Evolutionary conservation across 1,140 invertebrate genomes (phyloP).

Genomic region (Asobara japonica): DNA sequence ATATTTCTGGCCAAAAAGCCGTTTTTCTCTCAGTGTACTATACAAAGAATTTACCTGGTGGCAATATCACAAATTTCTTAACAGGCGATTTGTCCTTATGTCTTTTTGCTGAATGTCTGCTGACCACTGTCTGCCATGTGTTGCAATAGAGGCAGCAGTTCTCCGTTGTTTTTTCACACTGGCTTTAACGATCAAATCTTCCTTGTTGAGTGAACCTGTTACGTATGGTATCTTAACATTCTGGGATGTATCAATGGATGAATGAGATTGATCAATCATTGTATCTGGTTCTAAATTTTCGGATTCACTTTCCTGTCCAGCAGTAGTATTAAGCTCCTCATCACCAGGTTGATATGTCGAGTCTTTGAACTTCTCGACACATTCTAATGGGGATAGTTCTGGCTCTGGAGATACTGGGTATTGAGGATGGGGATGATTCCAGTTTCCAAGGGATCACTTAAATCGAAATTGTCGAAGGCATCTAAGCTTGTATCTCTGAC

Average conservation of each 20-base stretch:
- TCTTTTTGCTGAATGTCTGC: slow-evolving; percentile 29
- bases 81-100: slow-evolving; percentile 31
- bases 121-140: slow-evolving; percentile 27
- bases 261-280: background rate
- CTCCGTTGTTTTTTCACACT: background rate
- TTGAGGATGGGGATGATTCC: background rate
- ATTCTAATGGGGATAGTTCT: background rate
- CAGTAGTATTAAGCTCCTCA: background rate
- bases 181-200: background rate
- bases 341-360: background rate
- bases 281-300: background rate
- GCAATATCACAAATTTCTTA: slow-evolving; percentile 26
- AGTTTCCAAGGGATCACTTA: background rate
- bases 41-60: background rate
- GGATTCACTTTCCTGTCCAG: background rate
- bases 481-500: background rate
- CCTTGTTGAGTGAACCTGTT: background rate
- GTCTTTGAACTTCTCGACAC: background rate
- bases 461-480: background rate
- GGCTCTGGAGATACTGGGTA: background rate
- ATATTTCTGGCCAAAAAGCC: too few species aligned
- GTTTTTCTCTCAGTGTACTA: too few species aligned
- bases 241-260: background rate
- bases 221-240: background rate
- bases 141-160: slow-evolving; percentile 31